Evolutionary conservation across 2,113 vertebrate genomes (phyloP), one percentile per base, ranked within the genome.

Genomic region (Rhombomys opimus): DNA sequence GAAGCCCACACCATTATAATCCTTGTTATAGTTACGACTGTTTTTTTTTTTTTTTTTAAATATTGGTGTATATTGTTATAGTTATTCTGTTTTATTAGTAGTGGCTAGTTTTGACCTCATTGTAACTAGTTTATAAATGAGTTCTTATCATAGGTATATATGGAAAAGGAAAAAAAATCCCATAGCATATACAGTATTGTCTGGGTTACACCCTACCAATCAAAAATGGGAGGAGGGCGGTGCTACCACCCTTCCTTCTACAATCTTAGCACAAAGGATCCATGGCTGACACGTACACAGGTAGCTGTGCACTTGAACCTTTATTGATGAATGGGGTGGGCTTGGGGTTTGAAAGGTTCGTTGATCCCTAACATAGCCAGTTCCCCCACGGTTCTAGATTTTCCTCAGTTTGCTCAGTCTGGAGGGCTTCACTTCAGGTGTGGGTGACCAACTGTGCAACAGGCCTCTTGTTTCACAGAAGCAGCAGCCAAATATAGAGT

Each of bases 181-280:
- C 50, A 73, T 70, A 23, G 18, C 22, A 13, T 38, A 61, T 61
- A 27, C 52, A 52, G 27, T 30, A 35, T 54, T n/a, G 1, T 54
- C 15, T 14, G 61, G 54, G 32, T 68, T 32, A 35, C 12, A 27
- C n/a, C n/a, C 57, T 32, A 8, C 41, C 2, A 54, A 63, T 27
- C n/a, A n/a, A 73, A 22, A 52, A 5, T 63, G 1, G 14, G 5
- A 10, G 35, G 2, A 7, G 3, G n/a, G 57, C 12, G 13, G 0
- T 6, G 9, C 57, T 38, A 4, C 41, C 23, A 75, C 23, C 23
- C 7, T 84, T 3, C 57, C 5, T 50, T 54, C 27, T 75, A 52
- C 35, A 54, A 7, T 9, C 23, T 41, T 3, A 57, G 3, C 61
- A 41, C 7, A 41, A 76, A 89, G 68, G 38, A 73, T 14, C 22